A percentile compares a stretch with the other conserved stretches of the same genome.
These are phyloP conservation scores for Aplocera efformata DNA, from an alignment of 2,888 invertebrate species.

Conservation along the genomic window DNA sequence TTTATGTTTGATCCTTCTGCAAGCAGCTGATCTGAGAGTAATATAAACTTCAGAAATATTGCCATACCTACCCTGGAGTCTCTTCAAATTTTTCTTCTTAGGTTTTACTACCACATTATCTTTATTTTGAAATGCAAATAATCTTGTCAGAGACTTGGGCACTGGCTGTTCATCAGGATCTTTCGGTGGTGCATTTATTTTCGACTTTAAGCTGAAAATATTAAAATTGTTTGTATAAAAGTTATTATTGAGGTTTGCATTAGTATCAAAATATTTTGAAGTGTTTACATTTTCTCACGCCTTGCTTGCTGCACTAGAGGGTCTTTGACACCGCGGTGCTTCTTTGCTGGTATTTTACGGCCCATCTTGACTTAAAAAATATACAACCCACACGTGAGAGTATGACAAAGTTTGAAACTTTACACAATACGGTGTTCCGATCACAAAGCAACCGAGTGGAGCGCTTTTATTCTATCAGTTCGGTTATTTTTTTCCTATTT, in stretches of 20 bases:
- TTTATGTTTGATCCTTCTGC: too few species aligned
- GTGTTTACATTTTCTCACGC: slow-evolving; percentile 81
- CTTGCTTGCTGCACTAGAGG: slow-evolving; percentile 85
- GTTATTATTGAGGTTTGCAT: too few species aligned
- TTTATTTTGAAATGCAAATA: slow-evolving; percentile 72
- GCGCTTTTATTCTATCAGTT: too few species aligned
- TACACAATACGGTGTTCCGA: too few species aligned
- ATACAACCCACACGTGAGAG: too few species aligned
- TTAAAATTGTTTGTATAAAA: too few species aligned
- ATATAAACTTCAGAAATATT: too few species aligned
- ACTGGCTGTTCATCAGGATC: slow-evolving; percentile 86
- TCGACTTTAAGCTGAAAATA: slow-evolving; percentile 82
- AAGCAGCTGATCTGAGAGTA: too few species aligned
- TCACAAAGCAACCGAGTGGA: too few species aligned
- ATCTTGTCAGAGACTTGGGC: slow-evolving; percentile 84
- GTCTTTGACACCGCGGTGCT: slow-evolving; percentile 89
- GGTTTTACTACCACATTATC: slow-evolving; percentile 21
- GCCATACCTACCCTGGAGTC: slow-evolving; percentile 12
- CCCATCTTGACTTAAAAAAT: slow-evolving; percentile 70
- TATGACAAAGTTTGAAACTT: too few species aligned
- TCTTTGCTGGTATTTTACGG: slow-evolving; percentile 90
- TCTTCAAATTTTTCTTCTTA: slow-evolving; percentile 23
- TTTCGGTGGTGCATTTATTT: slow-evolving; percentile 88
- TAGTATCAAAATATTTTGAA: too few species aligned
- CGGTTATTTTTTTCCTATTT: too few species aligned